Conservation (phyloP, 2,888 invertebrate species). For the Agelastica alni region DNA sequence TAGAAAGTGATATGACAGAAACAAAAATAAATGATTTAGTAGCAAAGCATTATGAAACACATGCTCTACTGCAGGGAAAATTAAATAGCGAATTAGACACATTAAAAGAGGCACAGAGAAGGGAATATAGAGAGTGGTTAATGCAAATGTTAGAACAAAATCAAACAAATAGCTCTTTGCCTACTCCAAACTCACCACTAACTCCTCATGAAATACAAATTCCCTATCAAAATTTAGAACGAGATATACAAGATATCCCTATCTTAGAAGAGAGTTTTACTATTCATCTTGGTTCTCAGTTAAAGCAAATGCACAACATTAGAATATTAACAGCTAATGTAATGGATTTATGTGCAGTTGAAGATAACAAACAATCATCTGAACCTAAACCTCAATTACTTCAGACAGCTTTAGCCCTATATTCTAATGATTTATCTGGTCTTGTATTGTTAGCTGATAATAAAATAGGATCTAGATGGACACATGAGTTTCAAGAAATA, state of each 20-base stretch:
- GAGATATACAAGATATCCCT: conserved; percentile 40
- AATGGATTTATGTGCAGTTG: conserved; percentile 74
- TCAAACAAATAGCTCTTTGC: conserved; percentile 62
- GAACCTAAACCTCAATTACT: conserved; percentile 77
- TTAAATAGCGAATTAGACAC: conserved; percentile 86
- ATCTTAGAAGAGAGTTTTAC: conserved; percentile 93
- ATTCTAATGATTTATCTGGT: conserved; percentile 88
- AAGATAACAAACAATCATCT: conserved; percentile 50
- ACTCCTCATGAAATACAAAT: conserved; percentile 43
- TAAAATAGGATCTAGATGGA: conserved; percentile 53
- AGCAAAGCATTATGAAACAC: conserved; percentile 79
- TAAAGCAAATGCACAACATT: conserved; percentile 98
- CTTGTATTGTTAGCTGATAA: conserved; percentile 80
- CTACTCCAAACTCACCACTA: conserved; percentile 61
- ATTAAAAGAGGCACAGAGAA: conserved; percentile 80
- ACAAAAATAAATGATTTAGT: conserved; percentile 84
- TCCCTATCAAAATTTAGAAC: conserved; percentile 29
- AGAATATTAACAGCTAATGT: conserved; percentile 85
- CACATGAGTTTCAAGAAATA: conserved; percentile 67
- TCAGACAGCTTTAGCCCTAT: conserved; percentile 91
- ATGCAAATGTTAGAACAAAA: conserved; percentile 78
- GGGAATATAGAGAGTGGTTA: conserved; percentile 89
- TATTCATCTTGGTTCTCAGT: conserved; percentile 95
- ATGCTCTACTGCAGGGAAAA: conserved; percentile 81
- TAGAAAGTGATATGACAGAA: conserved; percentile 79